Conservation (phyloP, 2,113 vertebrate genomes). For the Xyrauchen texanus region DNA sequence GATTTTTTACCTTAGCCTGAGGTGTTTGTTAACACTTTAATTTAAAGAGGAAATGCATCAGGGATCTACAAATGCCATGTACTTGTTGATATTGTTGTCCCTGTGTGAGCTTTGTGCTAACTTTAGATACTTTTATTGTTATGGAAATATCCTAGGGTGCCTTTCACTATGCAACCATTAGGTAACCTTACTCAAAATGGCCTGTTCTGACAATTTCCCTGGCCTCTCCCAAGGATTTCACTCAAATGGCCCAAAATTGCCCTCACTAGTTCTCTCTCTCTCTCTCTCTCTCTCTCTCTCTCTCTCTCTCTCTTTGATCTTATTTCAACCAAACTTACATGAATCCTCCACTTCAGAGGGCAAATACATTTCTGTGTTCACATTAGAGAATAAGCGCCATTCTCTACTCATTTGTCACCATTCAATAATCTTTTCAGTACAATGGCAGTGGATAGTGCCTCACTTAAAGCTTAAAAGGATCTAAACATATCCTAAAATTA, state of each 20-base stretch:
- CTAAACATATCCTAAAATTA: no score
- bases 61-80: neutral
- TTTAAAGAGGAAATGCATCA: slow-evolving; percentile 24
- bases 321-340: slow-evolving; percentile 1
- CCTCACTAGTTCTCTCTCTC: neutral
- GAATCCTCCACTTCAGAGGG: neutral
- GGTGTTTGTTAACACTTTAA: slow-evolving; percentile 14
- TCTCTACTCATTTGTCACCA: no score
- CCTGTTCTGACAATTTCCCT: neutral
- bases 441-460: no score
- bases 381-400: no score
- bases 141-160: slow-evolving; percentile 12
- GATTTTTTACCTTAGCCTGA: slow-evolving; percentile 29
- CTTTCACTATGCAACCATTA: neutral
- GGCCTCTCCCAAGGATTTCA: neutral
- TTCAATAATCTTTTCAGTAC: no score
- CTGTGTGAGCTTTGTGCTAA: neutral
- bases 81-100: slow-evolving; percentile 14
- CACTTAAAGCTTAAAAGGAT: no score
- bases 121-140: slow-evolving; percentile 13
- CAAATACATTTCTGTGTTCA: neutral
- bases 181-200: neutral
- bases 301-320: neutral
- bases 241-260: neutral
- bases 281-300: neutral